phyloP scores from a whole-genome alignment of 2,113 vertebrate species.

The Alaudala cheleensis region DNA sequence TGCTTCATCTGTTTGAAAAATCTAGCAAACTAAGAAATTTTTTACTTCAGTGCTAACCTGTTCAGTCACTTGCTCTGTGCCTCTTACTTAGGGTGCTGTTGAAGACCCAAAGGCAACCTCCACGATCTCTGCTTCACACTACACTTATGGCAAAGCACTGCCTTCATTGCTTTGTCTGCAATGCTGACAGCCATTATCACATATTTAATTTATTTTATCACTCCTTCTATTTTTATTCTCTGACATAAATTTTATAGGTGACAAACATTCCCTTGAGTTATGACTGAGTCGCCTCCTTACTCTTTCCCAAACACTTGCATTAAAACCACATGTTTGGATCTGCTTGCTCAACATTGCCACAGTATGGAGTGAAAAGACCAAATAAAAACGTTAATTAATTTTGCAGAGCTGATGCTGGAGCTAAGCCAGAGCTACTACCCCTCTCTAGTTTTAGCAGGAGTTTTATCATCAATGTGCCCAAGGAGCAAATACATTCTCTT shows the following conservation, averaged over 20 bases:
- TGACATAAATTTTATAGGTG: not conserved
- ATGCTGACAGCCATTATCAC: not conserved
- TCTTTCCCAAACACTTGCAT: not conserved
- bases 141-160: not conserved
- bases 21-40: not conserved
- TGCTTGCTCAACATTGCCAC: not conserved
- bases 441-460: not conserved
- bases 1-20: not conserved
- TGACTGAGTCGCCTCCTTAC: not conserved
- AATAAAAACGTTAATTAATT: constrained; percentile 8
- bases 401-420: not conserved
- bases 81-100: not conserved
- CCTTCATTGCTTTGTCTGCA: not conserved
- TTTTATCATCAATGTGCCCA: not conserved
- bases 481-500: not conserved
- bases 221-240: constrained; percentile 7
- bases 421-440: not conserved
- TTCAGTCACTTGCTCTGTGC: not conserved
- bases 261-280: not conserved
- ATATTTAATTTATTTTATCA: not conserved
- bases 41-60: not conserved
- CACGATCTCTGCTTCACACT: not conserved
- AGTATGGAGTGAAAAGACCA: not conserved
- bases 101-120: not conserved
- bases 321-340: not conserved